Evolutionary conservation across 1,140 invertebrate genomes (phyloP), one percentile per base, ranked within the genome.

Genomic region (Drosophila cardini): DNA sequence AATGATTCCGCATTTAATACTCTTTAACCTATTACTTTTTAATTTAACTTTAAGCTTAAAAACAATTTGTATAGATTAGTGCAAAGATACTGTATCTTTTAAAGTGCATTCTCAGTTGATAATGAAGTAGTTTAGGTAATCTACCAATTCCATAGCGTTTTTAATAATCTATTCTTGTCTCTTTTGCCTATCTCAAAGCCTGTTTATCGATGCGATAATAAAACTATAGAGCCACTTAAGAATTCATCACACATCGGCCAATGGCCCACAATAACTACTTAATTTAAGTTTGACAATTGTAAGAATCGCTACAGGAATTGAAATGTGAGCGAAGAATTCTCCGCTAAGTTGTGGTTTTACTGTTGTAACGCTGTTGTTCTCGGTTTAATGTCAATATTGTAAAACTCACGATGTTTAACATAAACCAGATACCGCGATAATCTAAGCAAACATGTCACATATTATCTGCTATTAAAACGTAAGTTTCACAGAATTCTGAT

Each of bases 161-260:
- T 26, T n/a, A 21, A 4, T 34, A 6, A 15, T 48, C 10, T 30
- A 9, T 46, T 6, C 18, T 21, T 56, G 11, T 5, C n/a, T n/a
- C 21, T n/a, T 36, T 8, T 3, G 15, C 9, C 26, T 34, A 48
- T 48, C 21, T 56, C n/a, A 30, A 55, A 55, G 34, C 46, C 62
- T 26, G 45, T 61, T 68, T 72, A 72, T 83, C 76, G 72, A 65
- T 72, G 63, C 15, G 32, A 2, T 40, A 43, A 58, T 65, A 57
- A 42, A 68, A 69, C 46, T 76, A 81, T 15, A 10, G 7, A 77
- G 68, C 62, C 36, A 56, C 62, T 69, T 69, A 38, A 18, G 16
- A 46, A 52, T 61, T 38, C 26, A 36, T n/a, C 55, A 70, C 63
- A 55, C 46, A 72, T 36, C 43, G n/a, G 43, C 15, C 43, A 48